These are phyloP conservation scores for Chiloscyllium punctatum DNA, from an alignment of 2,797 vertebrate species.

Conservation along the genomic window DNA sequence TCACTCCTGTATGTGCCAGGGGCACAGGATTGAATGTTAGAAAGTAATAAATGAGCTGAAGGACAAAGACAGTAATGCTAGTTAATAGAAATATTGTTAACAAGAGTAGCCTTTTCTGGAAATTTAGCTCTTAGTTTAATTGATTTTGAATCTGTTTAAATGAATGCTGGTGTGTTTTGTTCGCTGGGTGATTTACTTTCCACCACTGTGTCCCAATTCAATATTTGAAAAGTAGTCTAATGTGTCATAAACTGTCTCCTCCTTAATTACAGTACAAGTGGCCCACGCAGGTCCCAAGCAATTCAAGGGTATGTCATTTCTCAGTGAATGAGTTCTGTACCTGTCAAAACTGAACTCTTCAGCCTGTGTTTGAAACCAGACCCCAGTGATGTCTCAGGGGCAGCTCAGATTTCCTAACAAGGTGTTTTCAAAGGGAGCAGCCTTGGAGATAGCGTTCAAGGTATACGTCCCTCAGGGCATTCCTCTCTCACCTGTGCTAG, in stretches of 20 bases:
- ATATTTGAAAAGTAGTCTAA: neutral
- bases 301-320: neutral
- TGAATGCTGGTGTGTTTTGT: neutral
- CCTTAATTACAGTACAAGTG: neutral
- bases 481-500: constrained; percentile 17
- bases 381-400: constrained; percentile 1
- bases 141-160: neutral
- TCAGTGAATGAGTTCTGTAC: neutral
- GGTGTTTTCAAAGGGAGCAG: constrained; percentile 35
- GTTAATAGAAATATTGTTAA: neutral
- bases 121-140: neutral
- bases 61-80: neutral
- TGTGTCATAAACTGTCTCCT: neutral
- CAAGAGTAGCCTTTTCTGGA: neutral
- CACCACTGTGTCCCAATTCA: neutral
- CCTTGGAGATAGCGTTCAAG: constrained; percentile 10
- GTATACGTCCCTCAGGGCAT: neutral
- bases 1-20: neutral
- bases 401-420: constrained; percentile 35
- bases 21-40: neutral
- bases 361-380: constrained; percentile 27
- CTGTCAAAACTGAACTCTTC: constrained; percentile 29
- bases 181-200: neutral
- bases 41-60: constrained; percentile 10
- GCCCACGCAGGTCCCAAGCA: neutral